A percentile compares a stretch with the other conserved stretches of the same genome.
Evolutionary conservation across 2,113 vertebrate species (phyloP).

Genomic region (Ameiurus melas): DNA sequence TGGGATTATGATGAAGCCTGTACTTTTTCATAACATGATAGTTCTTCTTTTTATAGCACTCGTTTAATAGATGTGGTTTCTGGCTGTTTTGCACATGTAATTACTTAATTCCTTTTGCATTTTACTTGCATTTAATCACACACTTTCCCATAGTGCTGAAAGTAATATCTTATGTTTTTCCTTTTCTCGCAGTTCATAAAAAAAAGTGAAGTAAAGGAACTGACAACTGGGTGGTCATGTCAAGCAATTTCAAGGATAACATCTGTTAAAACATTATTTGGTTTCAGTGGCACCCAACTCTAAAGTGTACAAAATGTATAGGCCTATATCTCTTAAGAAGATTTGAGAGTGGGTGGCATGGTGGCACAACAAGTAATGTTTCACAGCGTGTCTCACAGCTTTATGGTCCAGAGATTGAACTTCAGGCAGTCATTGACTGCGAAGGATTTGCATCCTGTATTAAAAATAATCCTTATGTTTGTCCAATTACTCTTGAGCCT

Average conservation of each 20-base stretch:
- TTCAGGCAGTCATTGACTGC: no score
- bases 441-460: no score
- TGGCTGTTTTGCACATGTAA: conserved; percentile 15
- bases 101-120: neutral
- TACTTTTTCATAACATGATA: neutral
- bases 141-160: neutral
- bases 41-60: neutral
- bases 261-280: neutral
- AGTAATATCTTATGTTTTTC: conserved; percentile 15
- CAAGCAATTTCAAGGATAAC: neutral
- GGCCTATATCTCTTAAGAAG: neutral
- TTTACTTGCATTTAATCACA: conserved; percentile 24
- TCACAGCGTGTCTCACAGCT: neutral
- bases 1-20: neutral
- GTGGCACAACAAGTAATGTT: conserved; percentile 16
- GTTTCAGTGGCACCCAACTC: no score
- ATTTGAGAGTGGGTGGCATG: conserved; percentile 17
- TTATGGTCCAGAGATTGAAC: neutral
- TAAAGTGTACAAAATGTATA: neutral
- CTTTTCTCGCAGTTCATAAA: neutral
- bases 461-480: no score
- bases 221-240: neutral
- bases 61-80: neutral
- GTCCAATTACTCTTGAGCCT: no score
- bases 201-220: neutral